Evolutionary conservation across 1,140 invertebrate genomes (phyloP), one percentile per base, ranked within the genome.

Genomic region (Diachasma alloeum): DNA sequence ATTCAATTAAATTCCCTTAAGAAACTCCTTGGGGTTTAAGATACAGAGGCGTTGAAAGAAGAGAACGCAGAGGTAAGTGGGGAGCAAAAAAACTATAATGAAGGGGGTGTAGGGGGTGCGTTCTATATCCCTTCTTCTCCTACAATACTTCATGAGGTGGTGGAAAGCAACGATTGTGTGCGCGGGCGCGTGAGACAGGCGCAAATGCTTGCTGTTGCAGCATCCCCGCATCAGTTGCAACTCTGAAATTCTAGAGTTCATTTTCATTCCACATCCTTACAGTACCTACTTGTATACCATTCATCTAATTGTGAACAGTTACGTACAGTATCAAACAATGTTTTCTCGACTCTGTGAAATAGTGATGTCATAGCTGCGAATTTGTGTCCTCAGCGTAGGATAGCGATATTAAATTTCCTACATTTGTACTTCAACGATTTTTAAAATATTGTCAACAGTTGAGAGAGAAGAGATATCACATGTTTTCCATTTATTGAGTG

Each of bases 141-240:
- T 72, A 17, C 59, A 53, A 17, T 39, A 48, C 39, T 24, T 68
- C 26, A 71, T 67, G 72, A 79, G 77, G 73, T 39, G 31, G 31
- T 42, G 59, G 74, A 71, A 59, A 63, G 11, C 19, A 24, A 31
- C 17, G 79, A 83, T 82, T 79, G 78, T 83, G 80, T 87, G 88
- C 87, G 87, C 86, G 84, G 82, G 83, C 84, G 86, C 84, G 86
- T 83, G 80, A 83, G 66, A 74, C 82, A 81, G 84, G 85, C 86
- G 86, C 85, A 87, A 88, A 87, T 85, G 86, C 87, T 88, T 81
- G 83, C 42, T 24, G 36, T 76, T 84, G 83, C 87, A 86, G 88
- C 87, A 86, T 88, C 86, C 82, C 80, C 83, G 59, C 83, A 82
- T 87, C 87, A 89, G 87, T 89, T 84, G 85, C 84, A 86, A 85